These are phyloP conservation scores for Umimayanthus chanpuru DNA, from an alignment of 92 coral and sea anemone genomes.

Conservation along the genomic window DNA sequence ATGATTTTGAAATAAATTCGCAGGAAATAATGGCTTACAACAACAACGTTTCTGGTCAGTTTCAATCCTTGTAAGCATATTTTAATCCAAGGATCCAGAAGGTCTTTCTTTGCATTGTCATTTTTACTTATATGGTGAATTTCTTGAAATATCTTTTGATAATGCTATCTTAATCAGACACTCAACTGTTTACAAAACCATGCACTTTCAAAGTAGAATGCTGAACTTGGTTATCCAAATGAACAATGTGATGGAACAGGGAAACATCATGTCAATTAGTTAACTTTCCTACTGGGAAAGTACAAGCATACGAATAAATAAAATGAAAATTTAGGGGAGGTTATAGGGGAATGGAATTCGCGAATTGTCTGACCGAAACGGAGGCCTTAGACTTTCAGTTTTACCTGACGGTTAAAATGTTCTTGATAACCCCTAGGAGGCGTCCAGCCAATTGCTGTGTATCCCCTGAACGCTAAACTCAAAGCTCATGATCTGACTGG, in stretches of 20 bases:
- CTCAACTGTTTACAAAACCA: neutral
- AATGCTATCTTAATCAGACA: neutral
- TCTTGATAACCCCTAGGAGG: neutral
- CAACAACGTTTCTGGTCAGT: too few species aligned
- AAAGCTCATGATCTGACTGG: slow-evolving; percentile 32
- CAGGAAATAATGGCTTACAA: too few species aligned
- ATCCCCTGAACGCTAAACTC: slow-evolving; percentile 19
- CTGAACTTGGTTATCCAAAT: neutral
- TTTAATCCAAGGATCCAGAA: too few species aligned
- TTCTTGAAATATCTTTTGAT: too few species aligned
- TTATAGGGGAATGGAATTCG: neutral
- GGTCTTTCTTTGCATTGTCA: too few species aligned
- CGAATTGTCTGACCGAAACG: neutral
- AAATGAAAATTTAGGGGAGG: too few species aligned
- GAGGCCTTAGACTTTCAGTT: neutral
- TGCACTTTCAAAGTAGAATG: neutral
- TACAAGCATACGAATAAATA: neutral
- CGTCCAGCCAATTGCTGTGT: slow-evolving; percentile 24
- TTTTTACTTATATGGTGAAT: neutral
- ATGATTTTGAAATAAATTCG: too few species aligned
- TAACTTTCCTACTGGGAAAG: too few species aligned
- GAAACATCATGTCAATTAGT: too few species aligned
- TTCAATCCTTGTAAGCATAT: too few species aligned
- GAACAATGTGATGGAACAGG: too few species aligned
- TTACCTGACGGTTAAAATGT: neutral